Evolutionary conservation across 2,888 invertebrate genomes (phyloP), one percentile per base, ranked within the genome.

Genomic region (Morpho deidamia): DNA sequence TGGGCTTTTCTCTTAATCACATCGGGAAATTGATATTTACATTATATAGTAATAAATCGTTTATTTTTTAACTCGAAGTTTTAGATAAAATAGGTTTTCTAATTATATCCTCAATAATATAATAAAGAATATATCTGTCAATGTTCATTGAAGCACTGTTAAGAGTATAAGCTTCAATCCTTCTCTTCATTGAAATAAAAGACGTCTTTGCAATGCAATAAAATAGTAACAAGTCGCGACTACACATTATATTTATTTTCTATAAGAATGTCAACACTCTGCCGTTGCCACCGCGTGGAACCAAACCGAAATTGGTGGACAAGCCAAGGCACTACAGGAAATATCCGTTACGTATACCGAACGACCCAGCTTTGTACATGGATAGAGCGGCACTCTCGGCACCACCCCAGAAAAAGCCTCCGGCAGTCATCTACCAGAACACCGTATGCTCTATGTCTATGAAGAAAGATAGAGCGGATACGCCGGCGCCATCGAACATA

Each of bases 311-410:
- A 53, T 63, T 87, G 1, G 68, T 87, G 0, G 83, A 88, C 62
- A 83, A 80, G 48, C 83, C 83, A 0, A 71, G 88, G 0, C 88
- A 89, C 60, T 65, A 83, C 1, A 68, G 88, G 7, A 83, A 81
- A 54, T 73, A 87, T 54, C 88, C 88, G 0, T 65, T 88, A 0
- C 74, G 70, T 47, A 37, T 85, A 12, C 74, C 76, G 0, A 54
- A 59, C 7, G 41, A 49, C 5, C 5, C 14, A n/a, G 42, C 9
- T 7, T 23, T 23, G 23, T n/a, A 11, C 7, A 38, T 7, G 7
- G 48, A 35, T 10, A 49, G 11, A 35, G 5, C 34, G 2, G 35
- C 8, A 11, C 1, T 14, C 8, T 9, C 33, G 9, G 1, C 49
- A 35, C 47, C 40, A 2, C 42, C 59, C 1, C 44, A 57, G 9